Evolutionary conservation across 2,113 vertebrate genomes (phyloP).

Genomic region (Syngnathus typhle): DNA sequence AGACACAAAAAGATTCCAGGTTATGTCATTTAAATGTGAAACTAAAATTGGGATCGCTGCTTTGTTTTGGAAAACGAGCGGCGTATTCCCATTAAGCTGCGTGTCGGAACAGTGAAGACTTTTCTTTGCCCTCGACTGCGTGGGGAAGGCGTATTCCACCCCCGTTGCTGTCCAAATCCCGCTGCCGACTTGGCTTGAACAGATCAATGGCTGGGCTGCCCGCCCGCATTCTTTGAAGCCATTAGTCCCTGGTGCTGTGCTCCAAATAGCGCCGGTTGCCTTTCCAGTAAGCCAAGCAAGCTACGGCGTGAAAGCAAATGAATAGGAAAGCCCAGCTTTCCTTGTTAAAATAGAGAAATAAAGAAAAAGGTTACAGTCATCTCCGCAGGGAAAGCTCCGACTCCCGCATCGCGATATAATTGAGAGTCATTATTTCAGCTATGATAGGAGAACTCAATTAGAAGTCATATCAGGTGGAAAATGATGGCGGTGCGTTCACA

Average conservation of each 20-base stretch:
- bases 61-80: not conserved
- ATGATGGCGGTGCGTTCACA: not conserved
- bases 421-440: not conserved
- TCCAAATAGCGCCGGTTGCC: not conserved
- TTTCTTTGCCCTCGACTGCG: not conserved
- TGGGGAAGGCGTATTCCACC: not conserved
- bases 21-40: slow-evolving; percentile 9
- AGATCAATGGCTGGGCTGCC: not conserved
- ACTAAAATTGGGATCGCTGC: not conserved
- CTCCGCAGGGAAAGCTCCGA: not conserved
- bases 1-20: slow-evolving; percentile 13
- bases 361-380: slow-evolving; percentile 1
- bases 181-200: not conserved
- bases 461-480: slow-evolving; percentile 1
- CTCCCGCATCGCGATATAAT: not conserved
- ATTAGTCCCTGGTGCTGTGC: not conserved
- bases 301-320: not conserved
- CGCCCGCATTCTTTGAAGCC: not conserved
- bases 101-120: not conserved
- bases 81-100: no score
- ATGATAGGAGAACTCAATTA: not conserved
- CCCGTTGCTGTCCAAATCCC: not conserved
- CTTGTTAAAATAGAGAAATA: not conserved
- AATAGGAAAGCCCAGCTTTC: not conserved
- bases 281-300: not conserved